Evolutionary conservation across 1,140 invertebrate species (phyloP), one percentile per base, ranked within the genome.

Genomic region (Cotesia chilonis): DNA sequence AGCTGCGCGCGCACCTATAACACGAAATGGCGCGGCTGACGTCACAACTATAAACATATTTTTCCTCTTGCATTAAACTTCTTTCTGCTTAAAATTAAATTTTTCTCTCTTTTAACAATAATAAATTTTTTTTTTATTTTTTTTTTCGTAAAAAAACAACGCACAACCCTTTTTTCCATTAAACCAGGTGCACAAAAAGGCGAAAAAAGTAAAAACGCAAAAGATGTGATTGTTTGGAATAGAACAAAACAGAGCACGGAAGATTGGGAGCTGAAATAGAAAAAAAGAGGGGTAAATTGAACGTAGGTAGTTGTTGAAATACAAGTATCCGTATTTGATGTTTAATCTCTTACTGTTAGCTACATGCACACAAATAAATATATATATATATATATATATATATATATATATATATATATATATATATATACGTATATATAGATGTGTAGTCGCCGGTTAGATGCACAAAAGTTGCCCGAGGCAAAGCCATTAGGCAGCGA

Each of bases 401-500:
- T 47, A 47, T 12, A 9, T 51, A 3, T 70, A 41, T 14, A 47
- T 70, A 70, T n/a, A 51, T 61, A 7, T 60, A 63, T 47, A 47
- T 12, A 9, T 51, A 3, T 70, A 41, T 14, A 47, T 64, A 70
- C n/a, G 47, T 61, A 7, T 60, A 63, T 35, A 63, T 47, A 70
- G 41, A 51, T 12, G 41, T 14, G 74, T 71, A 70, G 74, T 60
- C 74, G 59, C 67, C 38, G 67, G 66, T 71, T 47, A 47, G 41
- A 59, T 68, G 66, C 69, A 67, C 66, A 47, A 47, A 47, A 47
- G 6, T 47, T 73, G 74, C 78, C 79, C 71, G 76, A 77, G 80
- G 81, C 81, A 47, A 75, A 69, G 71, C 81, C 81, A 82, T 82
- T 82, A 82, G 81, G 81, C 79, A 79, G 74, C 80, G 80, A 82